Base-by-base conservation (phyloP, 2,797 vertebrate genomes). In the Remorina albescens region DNA sequence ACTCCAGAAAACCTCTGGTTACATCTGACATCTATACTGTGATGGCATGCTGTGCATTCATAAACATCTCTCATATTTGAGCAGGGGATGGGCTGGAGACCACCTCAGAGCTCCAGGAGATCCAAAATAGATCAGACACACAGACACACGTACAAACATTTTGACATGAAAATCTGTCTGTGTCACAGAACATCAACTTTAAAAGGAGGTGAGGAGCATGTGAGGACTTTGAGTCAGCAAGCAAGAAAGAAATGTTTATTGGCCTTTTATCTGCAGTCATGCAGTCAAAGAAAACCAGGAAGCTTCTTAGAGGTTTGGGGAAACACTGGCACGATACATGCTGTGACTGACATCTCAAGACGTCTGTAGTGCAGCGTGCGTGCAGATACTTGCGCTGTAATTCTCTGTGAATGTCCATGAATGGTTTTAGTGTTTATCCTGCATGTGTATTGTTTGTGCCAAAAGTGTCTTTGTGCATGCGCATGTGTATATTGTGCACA, bases 251-350 rank as follows among this genome's bases (percentile, higher is more conserved):
- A 58, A 78, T 86, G 76, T 86, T 80, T 89, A 82, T 80, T 64
- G 41, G 50, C 58, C 78, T 90, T 91, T 86, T 75, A 88, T 89
- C 82, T 86, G 76, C 88, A 88, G 82, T 83, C 86, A 86, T 80
- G 88, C 88, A 85, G 64, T 82, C 67, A 86, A 80, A 82, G 79
- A 78, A n/a, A 64, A 78, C 61, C 82, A 72, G 78, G 49, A 76
- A 64, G 49, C 58, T 59, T 61, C 68, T 80, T 73, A 68, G 75
- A 84, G 71, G 60, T 74, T 77, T 37, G 74, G 74, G 36, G 66
- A 85, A 87, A 80, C 82, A 70, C 73, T 84, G 76, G 83, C 84
- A 91, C 47, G 50, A 69, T 81, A 71, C 72, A 6, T n/a, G 6
- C n/a, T 39, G 23, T 55, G 78, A 86, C 69, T 85, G 87, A 88